Evolutionary conservation across 2,797 vertebrate species (phyloP).

Genomic region (Gambelia wislizenii): DNA sequence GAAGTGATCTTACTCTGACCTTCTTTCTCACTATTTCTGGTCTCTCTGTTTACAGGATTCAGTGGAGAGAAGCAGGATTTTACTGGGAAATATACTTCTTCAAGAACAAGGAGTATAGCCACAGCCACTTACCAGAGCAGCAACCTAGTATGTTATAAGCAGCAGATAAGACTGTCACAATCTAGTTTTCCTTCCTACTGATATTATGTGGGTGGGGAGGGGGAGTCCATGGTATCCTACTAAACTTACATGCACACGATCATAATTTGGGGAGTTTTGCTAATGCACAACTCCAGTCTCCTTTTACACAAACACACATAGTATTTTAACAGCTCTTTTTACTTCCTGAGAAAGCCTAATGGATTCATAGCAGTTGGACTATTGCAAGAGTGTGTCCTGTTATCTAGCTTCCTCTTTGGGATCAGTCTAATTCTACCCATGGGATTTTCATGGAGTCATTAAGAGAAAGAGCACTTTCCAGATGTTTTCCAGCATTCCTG

Average conservation of each 20-base stretch:
- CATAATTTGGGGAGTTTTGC: neutral
- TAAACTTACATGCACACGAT: neutral
- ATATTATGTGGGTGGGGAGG: too few species aligned
- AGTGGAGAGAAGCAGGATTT: neutral
- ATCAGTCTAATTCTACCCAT: neutral
- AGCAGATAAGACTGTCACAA: neutral
- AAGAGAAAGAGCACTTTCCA: constrained; percentile 6
- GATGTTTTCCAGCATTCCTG: constrained; percentile 4
- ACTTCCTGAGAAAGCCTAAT: neutral
- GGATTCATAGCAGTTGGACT: too few species aligned
- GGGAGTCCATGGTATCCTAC: neutral
- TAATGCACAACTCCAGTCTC: neutral
- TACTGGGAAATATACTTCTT: neutral
- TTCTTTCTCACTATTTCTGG: neutral
- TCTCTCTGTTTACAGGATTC: neutral
- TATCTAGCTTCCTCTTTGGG: neutral
- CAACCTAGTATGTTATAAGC: neutral
- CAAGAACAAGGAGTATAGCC: neutral
- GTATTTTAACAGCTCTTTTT: neutral
- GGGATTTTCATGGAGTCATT: neutral
- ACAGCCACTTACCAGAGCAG: neutral
- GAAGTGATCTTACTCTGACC: neutral
- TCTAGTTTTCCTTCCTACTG: neutral
- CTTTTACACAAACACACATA: too few species aligned
- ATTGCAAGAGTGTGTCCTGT: neutral